Evolutionary conservation across 1,140 invertebrate genomes (phyloP).

Genomic region (Drosophila nannoptera): DNA sequence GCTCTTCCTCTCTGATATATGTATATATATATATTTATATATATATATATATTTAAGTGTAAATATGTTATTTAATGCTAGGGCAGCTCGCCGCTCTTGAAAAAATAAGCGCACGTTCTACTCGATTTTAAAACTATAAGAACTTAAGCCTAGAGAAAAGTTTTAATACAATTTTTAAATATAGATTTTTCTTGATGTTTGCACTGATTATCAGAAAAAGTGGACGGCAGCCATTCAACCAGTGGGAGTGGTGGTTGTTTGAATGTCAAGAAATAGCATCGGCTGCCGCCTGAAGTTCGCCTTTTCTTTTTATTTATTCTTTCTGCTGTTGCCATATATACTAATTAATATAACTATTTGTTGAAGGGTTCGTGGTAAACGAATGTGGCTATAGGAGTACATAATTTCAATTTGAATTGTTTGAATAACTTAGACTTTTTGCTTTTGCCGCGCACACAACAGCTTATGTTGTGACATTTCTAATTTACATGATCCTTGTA

Average conservation of each 20-base stretch:
- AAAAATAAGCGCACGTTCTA: conserved; percentile 49
- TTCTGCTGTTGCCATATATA: conserved; percentile 39
- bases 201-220: conserved; percentile 69
- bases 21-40: conserved; percentile 18
- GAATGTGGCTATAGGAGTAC: conserved; percentile 34
- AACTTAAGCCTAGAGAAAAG: conserved; percentile 68
- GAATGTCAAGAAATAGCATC: conserved; percentile 9
- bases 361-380: conserved; percentile 22
- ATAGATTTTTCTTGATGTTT: conserved; percentile 51
- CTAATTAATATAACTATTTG: conserved; percentile 25
- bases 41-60: conserved; percentile 5
- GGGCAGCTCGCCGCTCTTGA: conserved; percentile 44
- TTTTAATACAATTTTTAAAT: conserved; percentile 61
- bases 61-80: conserved; percentile 52
- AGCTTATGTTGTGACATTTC: conserved; percentile 20
- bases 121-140: conserved; percentile 59
- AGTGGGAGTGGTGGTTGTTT: conserved; percentile 2
- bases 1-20: conserved; percentile 29
- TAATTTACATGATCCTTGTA: conserved; percentile 60
- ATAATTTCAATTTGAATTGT: conserved; percentile 28
- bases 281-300: conserved; percentile 51
- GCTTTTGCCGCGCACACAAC: conserved; percentile 8
- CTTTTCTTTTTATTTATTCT: conserved; percentile 3
- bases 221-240: conserved; percentile 41
- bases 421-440: conserved; percentile 20